Conservation (phyloP, 2,113 vertebrate species). For the Rhea pennata region DNA sequence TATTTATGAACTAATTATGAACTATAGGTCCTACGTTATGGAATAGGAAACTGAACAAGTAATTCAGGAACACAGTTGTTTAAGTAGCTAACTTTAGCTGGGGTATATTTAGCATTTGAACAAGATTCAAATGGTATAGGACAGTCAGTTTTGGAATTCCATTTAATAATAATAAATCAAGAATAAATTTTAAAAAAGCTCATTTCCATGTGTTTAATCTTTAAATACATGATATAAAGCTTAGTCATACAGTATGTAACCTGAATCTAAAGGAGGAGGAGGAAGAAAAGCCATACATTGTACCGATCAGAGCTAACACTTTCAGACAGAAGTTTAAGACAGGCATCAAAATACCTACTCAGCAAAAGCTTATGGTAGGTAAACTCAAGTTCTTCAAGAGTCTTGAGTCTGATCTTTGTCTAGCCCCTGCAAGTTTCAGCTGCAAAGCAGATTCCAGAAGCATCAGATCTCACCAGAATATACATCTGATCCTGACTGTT, state of each 20-base stretch:
- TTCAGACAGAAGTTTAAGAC: neutral
- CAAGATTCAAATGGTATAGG: neutral
- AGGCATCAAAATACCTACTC: neutral
- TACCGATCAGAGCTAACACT: neutral
- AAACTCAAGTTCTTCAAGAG: neutral
- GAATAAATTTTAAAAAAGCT: neutral
- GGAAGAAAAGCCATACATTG: fast-evolving
- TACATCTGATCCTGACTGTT: neutral
- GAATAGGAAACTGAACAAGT: neutral
- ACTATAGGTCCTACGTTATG: neutral
- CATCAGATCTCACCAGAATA: neutral
- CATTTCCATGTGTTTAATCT: neutral
- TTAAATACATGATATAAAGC: neutral
- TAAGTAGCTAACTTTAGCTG: neutral
- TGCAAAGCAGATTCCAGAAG: neutral
- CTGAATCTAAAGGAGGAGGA: neutral
- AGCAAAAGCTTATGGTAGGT: neutral
- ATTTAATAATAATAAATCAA: neutral
- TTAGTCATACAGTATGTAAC: neutral
- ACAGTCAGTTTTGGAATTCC: neutral
- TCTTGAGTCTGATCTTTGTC: neutral
- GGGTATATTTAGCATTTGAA: neutral
- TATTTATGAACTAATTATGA: neutral
- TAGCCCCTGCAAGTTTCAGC: neutral
- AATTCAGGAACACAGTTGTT: neutral